Evolutionary conservation across 35 echinoderm and acorn worm genomes (phyloP), one percentile per base, ranked within the genome.

Genomic region (Hemicentrotus pulcherrimus): DNA sequence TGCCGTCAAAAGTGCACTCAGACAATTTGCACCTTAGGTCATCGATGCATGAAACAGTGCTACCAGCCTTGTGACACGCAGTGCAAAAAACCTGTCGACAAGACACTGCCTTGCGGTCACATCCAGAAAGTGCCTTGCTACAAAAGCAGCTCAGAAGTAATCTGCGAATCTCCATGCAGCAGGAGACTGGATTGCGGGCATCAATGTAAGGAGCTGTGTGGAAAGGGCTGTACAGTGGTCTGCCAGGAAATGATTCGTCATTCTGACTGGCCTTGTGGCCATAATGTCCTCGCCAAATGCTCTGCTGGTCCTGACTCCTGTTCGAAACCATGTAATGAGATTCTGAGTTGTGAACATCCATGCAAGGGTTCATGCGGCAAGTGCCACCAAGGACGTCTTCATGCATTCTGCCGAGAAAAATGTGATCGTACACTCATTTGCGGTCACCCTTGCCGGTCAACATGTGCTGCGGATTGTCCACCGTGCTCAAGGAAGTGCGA

Each of bases 401-500:
- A 99, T 95, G 32, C 71, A n/a, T 65, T 89, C 32, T 99, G 98
- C 91, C 5, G 24, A 2, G 78, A 96, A 59, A 97, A 94, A 41
- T 99, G 98, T 91, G 94, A 35, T 33, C 95, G 95, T 22, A 96
- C 91, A 28, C 70, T 99, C n/a, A 95, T 97, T 59, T 99, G 98
- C 94, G 97, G 98, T 19, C 98, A 99, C 94, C 11, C 32, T 61
- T 99, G 98, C 89, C 55, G 78, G 28, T 95, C 93, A 2, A 60
- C 94, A 32, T 99, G 98, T 88, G 96, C 97, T 32, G 85, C 85
- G 33, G 61, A 96, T 50, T 99, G 98, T 58, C 98, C 98, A 78
- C 98, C 98, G 22, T 99, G 98, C 71, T 87, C 60, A 32, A 89
- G 95, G 55, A 32, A 30, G 33, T 99, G 97, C 88, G 91, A 98